Base-by-base conservation (phyloP, 2,113 vertebrate genomes). In the Gasterosteus aculeatus region DNA sequence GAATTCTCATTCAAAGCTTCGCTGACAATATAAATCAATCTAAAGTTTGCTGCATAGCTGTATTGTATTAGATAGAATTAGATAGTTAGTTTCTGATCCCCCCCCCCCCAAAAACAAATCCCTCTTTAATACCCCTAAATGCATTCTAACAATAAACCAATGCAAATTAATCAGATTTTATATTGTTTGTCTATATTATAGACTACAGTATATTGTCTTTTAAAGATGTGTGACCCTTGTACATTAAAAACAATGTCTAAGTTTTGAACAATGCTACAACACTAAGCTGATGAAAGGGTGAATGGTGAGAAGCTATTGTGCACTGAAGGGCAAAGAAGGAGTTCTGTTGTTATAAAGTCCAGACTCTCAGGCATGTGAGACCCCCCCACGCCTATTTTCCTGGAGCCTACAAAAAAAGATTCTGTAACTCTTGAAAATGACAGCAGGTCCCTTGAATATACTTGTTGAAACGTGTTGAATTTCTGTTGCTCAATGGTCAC, bases 381-480 rank as follows among this genome's bases (percentile, higher is more conserved):
- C 10, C 77, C 77, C 77, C 80, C 69, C 80, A 74, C 5, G 47
- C 42, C 5, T 42, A 6, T 53, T 53, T 49, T 10, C 7, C 4
- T 62, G 11, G 29, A 2, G 2, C 14, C 41, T 56, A 4, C 16
- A 8, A 26, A 26, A 26, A 26, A 26, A 10, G 31, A 15, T 69
- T 61, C 33, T 29, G 5, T 5, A 64, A 38, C 61, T 33, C 10
- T 59, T 56, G 51, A 3, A 58, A 62, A 56, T 26, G 0, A 3
- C 57, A 83, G 72, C 85, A 86, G 81, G 83, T 87, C 81, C 70
- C 19, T 81, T 6, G 2, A 51, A 42, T 4, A 6, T 16, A 31
- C 79, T 5, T 69, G 81, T 77, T 70, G 68, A 46, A 46, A 77
- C 80, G 71, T 61, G 78, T 26, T 3, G 22, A 0, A 65, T 73